These are phyloP conservation scores for Oreochromis tanganicae DNA, from an alignment of 2,113 vertebrate genomes.

Conservation along the genomic window DNA sequence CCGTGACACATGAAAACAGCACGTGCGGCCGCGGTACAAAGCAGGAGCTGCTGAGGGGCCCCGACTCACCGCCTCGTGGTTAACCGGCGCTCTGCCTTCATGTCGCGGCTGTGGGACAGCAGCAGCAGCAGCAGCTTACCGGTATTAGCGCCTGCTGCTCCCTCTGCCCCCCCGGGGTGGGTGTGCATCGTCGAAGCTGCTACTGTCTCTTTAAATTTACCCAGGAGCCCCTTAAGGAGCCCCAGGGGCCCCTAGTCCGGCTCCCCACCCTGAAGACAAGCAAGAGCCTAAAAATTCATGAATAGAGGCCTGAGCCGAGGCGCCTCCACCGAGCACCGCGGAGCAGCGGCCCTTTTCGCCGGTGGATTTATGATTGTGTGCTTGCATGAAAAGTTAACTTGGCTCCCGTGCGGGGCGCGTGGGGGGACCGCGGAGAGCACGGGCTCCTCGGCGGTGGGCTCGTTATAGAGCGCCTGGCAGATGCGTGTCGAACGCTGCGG, in stretches of 20 bases:
- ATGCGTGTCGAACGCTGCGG: constrained; percentile 44
- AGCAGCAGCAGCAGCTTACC: constrained; percentile 32
- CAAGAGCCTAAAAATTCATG: constrained; percentile 76
- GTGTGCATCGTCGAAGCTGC: constrained; percentile 65
- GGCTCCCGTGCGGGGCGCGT: constrained; percentile 56
- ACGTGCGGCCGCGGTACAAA: not conserved
- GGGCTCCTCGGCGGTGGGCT: constrained; percentile 60
- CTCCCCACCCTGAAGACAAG: constrained; percentile 87
- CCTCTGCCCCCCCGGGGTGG: constrained; percentile 39
- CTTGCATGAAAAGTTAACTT: constrained; percentile 75
- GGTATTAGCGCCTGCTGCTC: constrained; percentile 34
- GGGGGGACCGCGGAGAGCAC: constrained; percentile 55
- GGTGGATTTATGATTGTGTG: constrained; percentile 18
- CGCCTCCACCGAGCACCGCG: constrained; percentile 32
- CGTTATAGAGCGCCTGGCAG: constrained; percentile 58
- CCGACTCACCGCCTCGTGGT: not conserved
- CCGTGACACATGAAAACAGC: not conserved
- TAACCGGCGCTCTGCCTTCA: not conserved
- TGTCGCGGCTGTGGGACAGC: not conserved
- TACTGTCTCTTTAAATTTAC: constrained; percentile 98
- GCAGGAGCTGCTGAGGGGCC: not conserved
- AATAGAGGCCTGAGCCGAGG: constrained; percentile 64
- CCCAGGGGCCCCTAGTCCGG: constrained; percentile 91
- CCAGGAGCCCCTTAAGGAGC: constrained; percentile 97
- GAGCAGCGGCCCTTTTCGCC: constrained; percentile 33